Evolutionary conservation across 2,888 invertebrate species (phyloP), one percentile per base, ranked within the genome.

Genomic region (Anoncus sp.): DNA sequence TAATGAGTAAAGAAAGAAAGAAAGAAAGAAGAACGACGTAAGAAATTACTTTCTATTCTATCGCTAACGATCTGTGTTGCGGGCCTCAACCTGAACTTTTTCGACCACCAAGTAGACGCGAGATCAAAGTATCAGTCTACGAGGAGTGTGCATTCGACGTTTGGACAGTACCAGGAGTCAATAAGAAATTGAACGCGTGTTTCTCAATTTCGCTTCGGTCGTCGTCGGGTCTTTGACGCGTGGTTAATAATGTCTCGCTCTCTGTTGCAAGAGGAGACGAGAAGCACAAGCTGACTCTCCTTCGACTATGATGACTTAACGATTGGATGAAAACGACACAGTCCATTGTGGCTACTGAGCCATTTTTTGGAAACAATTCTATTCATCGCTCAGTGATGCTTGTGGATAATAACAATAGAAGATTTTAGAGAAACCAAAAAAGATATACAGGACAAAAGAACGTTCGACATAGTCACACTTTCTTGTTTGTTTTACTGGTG

Each of bases 11-110:
- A 38, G 10, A 38, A 16, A 45, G 27, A 16, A 16, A 16, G 10
- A 27, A 10, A 62, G 16, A 45, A 45, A 45, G 24, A 60, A 20
- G 20, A 59, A n/a, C 38, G 20, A 18, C 57, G 45, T 16, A 16
- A 10, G 45, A 35, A 45, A 62, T 62, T 45, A 62, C 60, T 62
- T 62, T 62, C 60, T 63, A 47, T 18, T 63, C 49, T 47, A 27
- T 27, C 47, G n/a, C 47, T 14, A 7, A 38, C n/a, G 49, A 18
- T 31, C 20, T 35, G 12, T 35, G 49, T n/a, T n/a, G n/a, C 35
- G 63, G 63, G 14, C 20, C 38, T 38, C 20, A 35, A 49, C 35
- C 63, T 49, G 2, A 10, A n/a, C 10, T 9, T 3, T 31, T 6
- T 40, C 60, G n/a, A 27, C 45, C 16, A 31, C 16, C 27, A 62